Conservation (phyloP, 2,113 vertebrate genomes). For the Silurus glanis region DNA sequence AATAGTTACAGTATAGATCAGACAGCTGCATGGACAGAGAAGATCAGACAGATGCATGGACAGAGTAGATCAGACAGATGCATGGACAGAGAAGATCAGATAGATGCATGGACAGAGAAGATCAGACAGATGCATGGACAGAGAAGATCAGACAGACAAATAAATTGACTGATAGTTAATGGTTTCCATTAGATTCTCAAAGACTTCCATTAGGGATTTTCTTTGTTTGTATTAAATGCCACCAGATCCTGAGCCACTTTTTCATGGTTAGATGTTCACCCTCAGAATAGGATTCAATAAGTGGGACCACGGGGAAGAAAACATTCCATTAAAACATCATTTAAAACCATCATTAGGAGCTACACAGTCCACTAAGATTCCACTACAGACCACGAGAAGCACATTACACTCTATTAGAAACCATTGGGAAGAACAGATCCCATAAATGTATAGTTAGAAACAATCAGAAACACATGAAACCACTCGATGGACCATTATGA, state of each 20-base stretch:
- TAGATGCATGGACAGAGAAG: background rate
- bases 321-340: background rate
- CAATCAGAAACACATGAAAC: background rate
- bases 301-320: background rate
- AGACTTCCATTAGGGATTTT: background rate
- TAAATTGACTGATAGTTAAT: background rate
- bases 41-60: background rate
- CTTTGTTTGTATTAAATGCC: background rate
- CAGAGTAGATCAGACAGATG: background rate
- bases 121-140: background rate
- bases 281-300: background rate
- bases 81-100: background rate
- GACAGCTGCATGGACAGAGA: background rate
- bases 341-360: background rate
- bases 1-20: background rate
- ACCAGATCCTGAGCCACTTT: background rate
- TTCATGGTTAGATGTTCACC: background rate
- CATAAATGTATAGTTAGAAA: background rate
- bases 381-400: background rate
- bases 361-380: background rate
- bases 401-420: background rate
- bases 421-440: background rate
- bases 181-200: background rate
- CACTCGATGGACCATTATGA: background rate
- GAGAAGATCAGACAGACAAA: background rate